Conservation (phyloP, 2,797 vertebrate genomes). For the Valencia hispanica region DNA sequence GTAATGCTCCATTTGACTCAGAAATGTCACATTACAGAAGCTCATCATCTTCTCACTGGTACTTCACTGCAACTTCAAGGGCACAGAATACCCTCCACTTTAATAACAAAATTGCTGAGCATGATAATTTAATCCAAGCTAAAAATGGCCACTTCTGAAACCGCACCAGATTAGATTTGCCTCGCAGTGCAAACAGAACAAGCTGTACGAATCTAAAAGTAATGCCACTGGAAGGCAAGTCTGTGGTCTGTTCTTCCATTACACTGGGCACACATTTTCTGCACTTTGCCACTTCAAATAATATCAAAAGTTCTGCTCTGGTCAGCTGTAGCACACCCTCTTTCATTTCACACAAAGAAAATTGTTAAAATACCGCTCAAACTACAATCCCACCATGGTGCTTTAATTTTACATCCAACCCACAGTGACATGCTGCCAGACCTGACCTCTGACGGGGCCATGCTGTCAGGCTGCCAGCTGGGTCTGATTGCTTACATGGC, state of each 20-base stretch:
- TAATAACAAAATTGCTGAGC: slow-evolving; percentile 10
- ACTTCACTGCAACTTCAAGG: slow-evolving; percentile 17
- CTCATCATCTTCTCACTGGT: not conserved
- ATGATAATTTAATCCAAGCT: slow-evolving; percentile 2
- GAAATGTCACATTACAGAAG: slow-evolving; percentile 11
- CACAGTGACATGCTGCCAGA: slow-evolving; percentile 38
- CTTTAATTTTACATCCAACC: slow-evolving; percentile 45
- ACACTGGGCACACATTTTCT: slow-evolving; percentile 2
- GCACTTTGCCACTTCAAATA: slow-evolving; percentile 2
- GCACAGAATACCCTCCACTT: not conserved
- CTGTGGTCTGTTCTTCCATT: not conserved
- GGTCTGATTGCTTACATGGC: slow-evolving; percentile 51
- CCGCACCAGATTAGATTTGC: not conserved
- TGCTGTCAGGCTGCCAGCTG: slow-evolving; percentile 52
- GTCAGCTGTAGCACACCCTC: not conserved
- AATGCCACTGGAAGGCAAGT: not conserved
- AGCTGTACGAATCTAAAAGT: not conserved
- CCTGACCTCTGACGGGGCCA: slow-evolving; percentile 47
- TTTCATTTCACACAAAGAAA: slow-evolving; percentile 27
- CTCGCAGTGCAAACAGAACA: not conserved
- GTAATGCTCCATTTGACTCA: slow-evolving; percentile 1
- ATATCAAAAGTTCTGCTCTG: slow-evolving; percentile 6
- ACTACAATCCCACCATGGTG: slow-evolving; percentile 24
- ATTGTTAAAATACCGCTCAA: slow-evolving; percentile 9
- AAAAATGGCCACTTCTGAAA: slow-evolving; percentile 23